Base-by-base conservation (phyloP, 1,140 invertebrate species). In the Heliconius melpomene region DNA sequence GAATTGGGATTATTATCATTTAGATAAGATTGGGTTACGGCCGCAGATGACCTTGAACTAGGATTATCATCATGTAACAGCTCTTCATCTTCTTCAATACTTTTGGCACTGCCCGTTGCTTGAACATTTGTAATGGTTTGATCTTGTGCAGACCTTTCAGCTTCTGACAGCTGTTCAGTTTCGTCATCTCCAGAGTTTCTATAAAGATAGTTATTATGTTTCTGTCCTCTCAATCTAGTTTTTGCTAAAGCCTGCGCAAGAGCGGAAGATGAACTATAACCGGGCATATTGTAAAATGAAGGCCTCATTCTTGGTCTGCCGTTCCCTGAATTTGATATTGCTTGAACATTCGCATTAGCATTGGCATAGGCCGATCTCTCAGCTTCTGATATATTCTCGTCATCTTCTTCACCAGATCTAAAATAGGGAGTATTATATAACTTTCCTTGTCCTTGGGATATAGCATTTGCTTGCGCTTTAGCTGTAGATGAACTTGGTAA, bases 341-440 rank as follows among this genome's bases (percentile, higher is more conserved):
- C 54, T 29, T 66, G 60, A 52, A 38, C 60, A 13, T 71, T 50
- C 13, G 78, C 72, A 32, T 74, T 74, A n/a, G 78, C 72, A 1
- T 72, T 29, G 26, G 70, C 72, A n/a, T 20, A 26, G 1, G 73
- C 74, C 1, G 72, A 38, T 71, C 70, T 36, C 23, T 71, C 70
- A 36, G 70, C 70, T 20, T 71, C 70, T 18, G 29, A 71, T 3
- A 18, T 11, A 36, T 71, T 16, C 29, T 71, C 26, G 11, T 32
- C 70, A 71, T 71, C 54, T 57, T 57, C n/a, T 57, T 52, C 16
- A 52, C 54, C 54, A 23, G n/a, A 23, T 8, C 54, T 57, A 57
- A 23, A 57, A 11, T 57, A 57, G 20, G 54, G 54, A 23, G 1
- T 57, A 57, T 57, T 57, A 23, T 57, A 57, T 8, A 18, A n/a